These are phyloP conservation scores for Balanococcus diminutus DNA, from an alignment of 2,888 invertebrate genomes.

Conservation along the genomic window DNA sequence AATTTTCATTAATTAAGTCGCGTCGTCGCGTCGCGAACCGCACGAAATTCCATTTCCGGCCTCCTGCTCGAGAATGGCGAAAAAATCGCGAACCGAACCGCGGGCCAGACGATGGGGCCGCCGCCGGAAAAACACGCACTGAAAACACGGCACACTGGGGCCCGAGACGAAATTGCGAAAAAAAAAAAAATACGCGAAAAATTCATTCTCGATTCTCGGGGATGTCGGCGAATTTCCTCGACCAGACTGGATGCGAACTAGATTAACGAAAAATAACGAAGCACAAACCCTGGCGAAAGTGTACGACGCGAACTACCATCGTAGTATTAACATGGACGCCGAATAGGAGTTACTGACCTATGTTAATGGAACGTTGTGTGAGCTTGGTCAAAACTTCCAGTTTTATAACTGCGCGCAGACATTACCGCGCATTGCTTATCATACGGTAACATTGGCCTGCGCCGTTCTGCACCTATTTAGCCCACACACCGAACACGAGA, in stretches of 20 bases:
- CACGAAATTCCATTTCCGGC: slow-evolving; percentile 10
- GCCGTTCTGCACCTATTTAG: slow-evolving; percentile 9
- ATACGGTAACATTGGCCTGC: slow-evolving; percentile 55
- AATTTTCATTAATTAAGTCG: not conserved
- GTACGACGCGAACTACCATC: slow-evolving; percentile 42
- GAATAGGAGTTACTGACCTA: slow-evolving; percentile 54
- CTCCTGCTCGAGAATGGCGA: not conserved
- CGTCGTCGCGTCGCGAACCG: not conserved
- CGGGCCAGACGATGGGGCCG: not conserved
- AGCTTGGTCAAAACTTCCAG: slow-evolving; percentile 51
- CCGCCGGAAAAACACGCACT: too few relatives aligned
- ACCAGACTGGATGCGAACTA: not conserved
- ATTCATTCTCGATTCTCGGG: too few relatives aligned
- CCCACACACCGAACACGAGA: slow-evolving; percentile 1
- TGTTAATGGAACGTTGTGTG: slow-evolving; percentile 54
- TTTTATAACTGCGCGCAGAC: slow-evolving; percentile 48
- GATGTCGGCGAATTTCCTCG: not conserved
- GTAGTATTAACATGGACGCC: slow-evolving; percentile 49
- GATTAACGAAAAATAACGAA: slow-evolving; percentile 39
- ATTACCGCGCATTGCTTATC: slow-evolving; percentile 53
- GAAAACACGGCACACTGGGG: not conserved
- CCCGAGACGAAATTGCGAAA: not conserved
- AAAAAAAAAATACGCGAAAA: not conserved
- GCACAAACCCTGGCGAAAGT: slow-evolving; percentile 16
- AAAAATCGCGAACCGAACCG: not conserved